These are phyloP conservation scores for Acropternis orthonyx DNA, from an alignment of 2,797 vertebrate genomes.

Conservation along the genomic window DNA sequence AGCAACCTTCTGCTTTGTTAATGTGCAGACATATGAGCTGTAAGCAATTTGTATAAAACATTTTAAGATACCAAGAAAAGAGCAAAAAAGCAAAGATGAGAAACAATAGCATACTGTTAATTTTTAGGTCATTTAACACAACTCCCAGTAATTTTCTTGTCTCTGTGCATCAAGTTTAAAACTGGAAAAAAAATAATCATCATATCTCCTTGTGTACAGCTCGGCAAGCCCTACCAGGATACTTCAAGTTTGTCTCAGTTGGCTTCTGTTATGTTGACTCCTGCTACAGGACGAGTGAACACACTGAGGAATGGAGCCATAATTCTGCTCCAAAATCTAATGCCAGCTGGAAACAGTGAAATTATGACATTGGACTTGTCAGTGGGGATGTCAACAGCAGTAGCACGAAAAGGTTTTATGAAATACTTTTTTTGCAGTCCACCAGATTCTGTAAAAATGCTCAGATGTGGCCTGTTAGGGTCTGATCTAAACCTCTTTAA, in stretches of 20 bases:
- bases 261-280: conserved; percentile 65
- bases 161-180: conserved; percentile 27
- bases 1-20: conserved; percentile 33
- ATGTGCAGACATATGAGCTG: background rate
- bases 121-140: conserved; percentile 17
- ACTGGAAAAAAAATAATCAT: background rate
- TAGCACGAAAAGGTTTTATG: conserved; percentile 35
- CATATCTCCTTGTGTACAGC: background rate
- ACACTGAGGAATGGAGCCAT: conserved; percentile 64
- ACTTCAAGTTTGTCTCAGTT: conserved; percentile 45
- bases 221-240: background rate
- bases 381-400: conserved; percentile 55
- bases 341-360: conserved; percentile 65
- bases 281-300: conserved; percentile 57
- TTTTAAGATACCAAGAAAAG: conserved; percentile 38
- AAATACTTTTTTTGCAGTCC: conserved; percentile 37
- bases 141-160: conserved; percentile 15
- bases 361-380: conserved; percentile 65
- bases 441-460: conserved; percentile 21
- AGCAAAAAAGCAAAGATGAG: conserved; percentile 27
- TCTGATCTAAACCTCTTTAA: background rate
- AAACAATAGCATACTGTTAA: conserved; percentile 48
- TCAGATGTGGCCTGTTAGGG: background rate
- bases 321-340: conserved; percentile 63
- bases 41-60: conserved; percentile 12